Evolutionary conservation across 2,888 invertebrate genomes (phyloP).

Genomic region (Cataglyphis livida): DNA sequence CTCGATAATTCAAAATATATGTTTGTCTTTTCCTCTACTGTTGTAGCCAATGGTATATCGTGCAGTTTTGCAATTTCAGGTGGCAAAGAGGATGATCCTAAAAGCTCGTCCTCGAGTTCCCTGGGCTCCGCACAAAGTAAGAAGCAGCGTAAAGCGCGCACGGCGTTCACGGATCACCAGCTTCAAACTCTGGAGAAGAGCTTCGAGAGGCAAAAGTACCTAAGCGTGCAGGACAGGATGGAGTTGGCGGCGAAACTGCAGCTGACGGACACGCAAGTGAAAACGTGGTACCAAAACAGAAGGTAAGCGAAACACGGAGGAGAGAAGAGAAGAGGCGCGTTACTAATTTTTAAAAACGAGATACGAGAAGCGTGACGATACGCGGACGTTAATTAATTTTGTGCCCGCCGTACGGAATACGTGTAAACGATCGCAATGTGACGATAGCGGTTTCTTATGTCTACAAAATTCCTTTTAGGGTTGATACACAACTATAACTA

Average conservation of each 20-base stretch:
- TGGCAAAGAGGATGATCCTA: constrained; percentile 94
- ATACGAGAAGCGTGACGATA: constrained; percentile 26
- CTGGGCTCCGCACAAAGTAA: constrained; percentile 89
- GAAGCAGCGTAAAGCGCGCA: constrained; percentile 98
- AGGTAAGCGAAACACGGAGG: constrained; percentile 87
- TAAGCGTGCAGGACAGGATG: constrained; percentile 99
- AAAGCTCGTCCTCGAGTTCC: constrained; percentile 88
- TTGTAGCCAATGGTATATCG: constrained; percentile 3
- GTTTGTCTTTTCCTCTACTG: neutral
- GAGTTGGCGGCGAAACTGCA: constrained; percentile 98
- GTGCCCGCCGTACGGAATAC: neutral
- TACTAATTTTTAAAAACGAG: constrained; percentile 41
- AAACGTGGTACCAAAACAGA: constrained; percentile 99
- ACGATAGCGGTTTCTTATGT: neutral
- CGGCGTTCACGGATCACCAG: constrained; percentile 99
- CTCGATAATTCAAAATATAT: neutral
- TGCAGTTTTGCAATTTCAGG: constrained; percentile 87
- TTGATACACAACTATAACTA: neutral
- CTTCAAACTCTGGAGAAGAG: constrained; percentile 98
- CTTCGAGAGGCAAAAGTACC: constrained; percentile 98
- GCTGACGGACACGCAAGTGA: constrained; percentile 99
- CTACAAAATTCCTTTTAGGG: constrained; percentile 5
- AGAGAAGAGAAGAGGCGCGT: neutral
- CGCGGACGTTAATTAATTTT: constrained; percentile 38
- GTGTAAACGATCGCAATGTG: constrained; percentile 7